Conservation (phyloP, 2,113 vertebrate genomes). For the Morphnarchus princeps region DNA sequence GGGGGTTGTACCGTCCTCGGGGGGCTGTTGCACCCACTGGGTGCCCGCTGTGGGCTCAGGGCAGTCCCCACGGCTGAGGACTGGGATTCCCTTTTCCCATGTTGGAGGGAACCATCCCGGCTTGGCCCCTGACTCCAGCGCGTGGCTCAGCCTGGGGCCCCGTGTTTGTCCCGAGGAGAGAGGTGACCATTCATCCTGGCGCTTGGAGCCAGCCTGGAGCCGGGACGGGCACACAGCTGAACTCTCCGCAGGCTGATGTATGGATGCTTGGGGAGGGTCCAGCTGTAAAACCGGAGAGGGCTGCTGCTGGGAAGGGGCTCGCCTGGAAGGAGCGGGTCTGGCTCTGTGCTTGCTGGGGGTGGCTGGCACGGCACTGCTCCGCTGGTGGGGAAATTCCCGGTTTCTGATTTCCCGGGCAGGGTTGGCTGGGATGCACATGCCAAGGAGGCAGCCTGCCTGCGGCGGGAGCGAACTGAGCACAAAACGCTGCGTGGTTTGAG, state of each 20-base stretch:
- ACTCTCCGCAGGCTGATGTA: too few relatives aligned
- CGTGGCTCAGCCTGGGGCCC: background rate
- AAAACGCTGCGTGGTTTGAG: background rate
- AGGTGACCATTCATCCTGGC: rapidly evolving
- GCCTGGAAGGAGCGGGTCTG: background rate
- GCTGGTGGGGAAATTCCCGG: background rate
- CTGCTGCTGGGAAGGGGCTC: background rate
- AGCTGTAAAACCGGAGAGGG: background rate
- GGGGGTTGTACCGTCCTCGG: rapidly evolving
- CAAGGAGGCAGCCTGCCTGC: background rate
- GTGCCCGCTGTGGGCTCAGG: rapidly evolving
- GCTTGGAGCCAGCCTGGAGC: background rate
- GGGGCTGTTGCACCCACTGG: background rate
- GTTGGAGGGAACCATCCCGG: rapidly evolving
- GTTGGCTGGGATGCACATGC: rapidly evolving
- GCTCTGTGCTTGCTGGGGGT: background rate
- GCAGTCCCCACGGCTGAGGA: background rate
- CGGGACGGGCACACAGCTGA: rapidly evolving
- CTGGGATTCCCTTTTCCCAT: background rate
- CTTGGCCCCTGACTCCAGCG: rapidly evolving
- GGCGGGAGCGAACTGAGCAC: background rate
- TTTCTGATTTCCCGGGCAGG: background rate
- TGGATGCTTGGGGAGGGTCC: background rate
- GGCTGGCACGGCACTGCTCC: background rate
- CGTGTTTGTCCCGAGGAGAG: rapidly evolving